These are phyloP conservation scores for Meiosimyza platycephala DNA, from an alignment of 2,888 invertebrate genomes.

Conservation along the genomic window DNA sequence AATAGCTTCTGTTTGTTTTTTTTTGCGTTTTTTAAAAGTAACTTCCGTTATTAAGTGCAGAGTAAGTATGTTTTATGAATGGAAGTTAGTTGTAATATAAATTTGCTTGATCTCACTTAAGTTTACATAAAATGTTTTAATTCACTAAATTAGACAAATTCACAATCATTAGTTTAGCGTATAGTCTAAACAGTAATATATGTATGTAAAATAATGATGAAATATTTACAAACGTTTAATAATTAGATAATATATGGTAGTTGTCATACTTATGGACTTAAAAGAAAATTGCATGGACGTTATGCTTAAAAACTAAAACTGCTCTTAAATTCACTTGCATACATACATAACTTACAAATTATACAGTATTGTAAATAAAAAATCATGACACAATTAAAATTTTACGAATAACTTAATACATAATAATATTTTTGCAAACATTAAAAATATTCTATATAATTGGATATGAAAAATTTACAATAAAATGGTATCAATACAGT, in stretches of 20 bases:
- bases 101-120: too few relatives aligned
- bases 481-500: too few relatives aligned
- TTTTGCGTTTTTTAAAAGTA: conserved; percentile 4
- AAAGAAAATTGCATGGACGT: conserved; percentile 4
- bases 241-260: background rate
- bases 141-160: conserved; percentile 6
- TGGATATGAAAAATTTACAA: too few relatives aligned
- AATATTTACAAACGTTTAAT: conserved; percentile 24
- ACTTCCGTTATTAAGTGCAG: too few relatives aligned
- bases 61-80: too few relatives aligned
- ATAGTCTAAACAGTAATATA: background rate
- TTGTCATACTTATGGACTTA: too few relatives aligned
- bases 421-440: too few relatives aligned
- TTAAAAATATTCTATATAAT: too few relatives aligned
- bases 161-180: conserved; percentile 14
- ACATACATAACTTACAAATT: background rate
- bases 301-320: conserved; percentile 9
- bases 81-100: too few relatives aligned
- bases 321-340: background rate
- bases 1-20: conserved; percentile 1
- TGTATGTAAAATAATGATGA: conserved; percentile 6
- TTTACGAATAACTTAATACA: too few relatives aligned
- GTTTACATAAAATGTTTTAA: background rate
- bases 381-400: too few relatives aligned
- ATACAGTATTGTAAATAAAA: conserved; percentile 3